Evolutionary conservation across 1,140 invertebrate genomes (phyloP).

Genomic region (Physella acuta): DNA sequence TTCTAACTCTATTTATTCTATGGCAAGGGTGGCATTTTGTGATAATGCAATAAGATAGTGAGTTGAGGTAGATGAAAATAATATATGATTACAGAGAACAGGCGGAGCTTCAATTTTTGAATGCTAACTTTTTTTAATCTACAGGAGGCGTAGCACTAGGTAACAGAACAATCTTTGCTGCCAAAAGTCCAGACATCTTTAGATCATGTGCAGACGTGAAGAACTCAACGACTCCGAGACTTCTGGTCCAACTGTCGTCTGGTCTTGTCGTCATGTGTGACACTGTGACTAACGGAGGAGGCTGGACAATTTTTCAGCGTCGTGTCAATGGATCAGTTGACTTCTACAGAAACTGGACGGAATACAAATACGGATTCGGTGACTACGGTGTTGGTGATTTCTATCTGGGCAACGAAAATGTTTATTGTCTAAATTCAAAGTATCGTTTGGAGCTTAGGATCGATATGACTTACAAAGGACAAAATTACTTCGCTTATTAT

Average conservation of each 20-base stretch:
- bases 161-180: too few relatives aligned
- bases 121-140: too few relatives aligned
- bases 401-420: constrained; percentile 53
- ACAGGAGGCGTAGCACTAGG: too few relatives aligned
- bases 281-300: not conserved
- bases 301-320: constrained; percentile 66
- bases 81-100: too few relatives aligned
- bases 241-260: not conserved
- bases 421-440: not conserved
- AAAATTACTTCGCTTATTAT: not conserved
- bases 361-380: constrained; percentile 92
- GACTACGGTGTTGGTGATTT: constrained; percentile 68
- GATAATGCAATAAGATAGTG: too few relatives aligned
- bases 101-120: too few relatives aligned
- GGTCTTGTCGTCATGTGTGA: not conserved
- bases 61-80: too few relatives aligned
- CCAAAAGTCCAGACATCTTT: too few relatives aligned
- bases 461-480: not conserved
- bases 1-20: too few relatives aligned
- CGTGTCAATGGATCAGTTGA: constrained; percentile 75
- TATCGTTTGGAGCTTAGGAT: constrained; percentile 1
- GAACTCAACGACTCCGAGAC: too few relatives aligned
- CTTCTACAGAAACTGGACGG: constrained; percentile 88
- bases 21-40: too few relatives aligned
- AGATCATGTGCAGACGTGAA: too few relatives aligned